Evolutionary conservation across 1,140 invertebrate species (phyloP).

Genomic region (Zaprionus ghesquierei): DNA sequence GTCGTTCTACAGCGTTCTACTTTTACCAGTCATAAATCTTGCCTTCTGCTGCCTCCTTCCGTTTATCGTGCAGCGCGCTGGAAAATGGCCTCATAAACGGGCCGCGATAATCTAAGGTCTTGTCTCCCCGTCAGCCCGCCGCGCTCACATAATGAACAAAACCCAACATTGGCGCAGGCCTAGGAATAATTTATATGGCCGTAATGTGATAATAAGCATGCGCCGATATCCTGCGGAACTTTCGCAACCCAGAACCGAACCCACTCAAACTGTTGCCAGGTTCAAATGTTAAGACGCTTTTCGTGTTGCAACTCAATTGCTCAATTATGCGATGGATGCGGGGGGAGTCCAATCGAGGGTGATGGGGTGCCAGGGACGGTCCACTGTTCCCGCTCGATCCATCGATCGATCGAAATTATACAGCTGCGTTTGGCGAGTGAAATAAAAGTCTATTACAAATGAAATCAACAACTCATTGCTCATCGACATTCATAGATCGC

Average conservation of each 20-base stretch:
- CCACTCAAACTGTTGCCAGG: conserved; percentile 32
- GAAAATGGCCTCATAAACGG: no score
- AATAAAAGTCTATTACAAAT: conserved; percentile 81
- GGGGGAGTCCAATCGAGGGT: no score
- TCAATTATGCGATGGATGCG: conserved; percentile 59
- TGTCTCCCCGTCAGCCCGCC: no score
- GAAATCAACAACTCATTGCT: conserved; percentile 81
- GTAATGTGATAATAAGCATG: conserved; percentile 80
- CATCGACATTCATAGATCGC: conserved; percentile 56
- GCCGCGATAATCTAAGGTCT: conserved; percentile 48
- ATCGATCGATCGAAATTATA: conserved; percentile 54
- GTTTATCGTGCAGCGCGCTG: conserved; percentile 53
- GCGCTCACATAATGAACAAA: conserved; percentile 54
- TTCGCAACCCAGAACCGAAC: conserved; percentile 33
- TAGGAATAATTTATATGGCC: conserved; percentile 74
- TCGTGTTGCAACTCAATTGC: conserved; percentile 78
- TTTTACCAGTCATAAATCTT: conserved; percentile 36
- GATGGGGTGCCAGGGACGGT: no score
- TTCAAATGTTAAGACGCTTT: conserved; percentile 80
- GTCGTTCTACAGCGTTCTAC: conserved; percentile 3
- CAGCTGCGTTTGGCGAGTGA: conserved; percentile 67
- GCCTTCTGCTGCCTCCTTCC: conserved; percentile 29
- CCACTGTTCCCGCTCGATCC: not conserved
- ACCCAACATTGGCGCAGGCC: conserved; percentile 47
- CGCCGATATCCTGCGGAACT: conserved; percentile 78